Evolutionary conservation across 2,888 invertebrate species (phyloP).

Genomic region (Folsomia candida): DNA sequence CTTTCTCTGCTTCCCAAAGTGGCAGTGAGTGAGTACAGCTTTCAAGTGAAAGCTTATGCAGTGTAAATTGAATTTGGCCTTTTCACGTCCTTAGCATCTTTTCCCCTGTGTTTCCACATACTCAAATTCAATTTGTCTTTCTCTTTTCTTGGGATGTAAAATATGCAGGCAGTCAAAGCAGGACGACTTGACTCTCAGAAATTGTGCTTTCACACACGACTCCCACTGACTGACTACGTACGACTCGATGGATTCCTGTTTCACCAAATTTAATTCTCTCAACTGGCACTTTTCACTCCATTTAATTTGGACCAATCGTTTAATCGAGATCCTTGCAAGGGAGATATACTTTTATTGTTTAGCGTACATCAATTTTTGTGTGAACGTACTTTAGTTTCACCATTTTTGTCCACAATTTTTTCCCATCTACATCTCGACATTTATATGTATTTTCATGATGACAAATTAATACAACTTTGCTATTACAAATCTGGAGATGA

Average conservation of each 20-base stretch:
- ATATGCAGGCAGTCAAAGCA: background rate
- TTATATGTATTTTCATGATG: too few species aligned
- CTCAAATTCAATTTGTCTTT: slow-evolving; percentile 42
- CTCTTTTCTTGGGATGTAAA: slow-evolving; percentile 3
- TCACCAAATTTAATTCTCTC: slow-evolving; percentile 2
- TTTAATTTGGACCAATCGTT: slow-evolving; percentile 1
- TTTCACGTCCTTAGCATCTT: slow-evolving; percentile 40
- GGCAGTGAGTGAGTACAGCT: slow-evolving; percentile 22
- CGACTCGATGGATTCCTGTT: too few species aligned
- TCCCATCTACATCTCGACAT: too few species aligned
- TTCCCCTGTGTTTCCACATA: slow-evolving; percentile 38
- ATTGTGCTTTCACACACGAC: background rate
- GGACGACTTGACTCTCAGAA: background rate
- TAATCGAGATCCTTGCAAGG: too few species aligned
- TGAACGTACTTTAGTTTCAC: too few species aligned
- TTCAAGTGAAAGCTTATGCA: slow-evolving; percentile 25
- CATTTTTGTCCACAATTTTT: too few species aligned
- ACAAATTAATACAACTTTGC: too few species aligned
- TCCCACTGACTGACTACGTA: background rate
- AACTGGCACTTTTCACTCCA: slow-evolving; percentile 5
- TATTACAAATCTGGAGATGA: too few species aligned
- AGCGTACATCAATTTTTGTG: too few species aligned
- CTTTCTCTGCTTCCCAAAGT: background rate
- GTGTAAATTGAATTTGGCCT: slow-evolving; percentile 40
- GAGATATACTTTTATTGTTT: too few species aligned